A percentile compares a stretch with the other conserved stretches of the same genome.
phyloP scores from a whole-genome alignment of 2,797 vertebrate genomes.

The Gymnodraco acuticeps region DNA sequence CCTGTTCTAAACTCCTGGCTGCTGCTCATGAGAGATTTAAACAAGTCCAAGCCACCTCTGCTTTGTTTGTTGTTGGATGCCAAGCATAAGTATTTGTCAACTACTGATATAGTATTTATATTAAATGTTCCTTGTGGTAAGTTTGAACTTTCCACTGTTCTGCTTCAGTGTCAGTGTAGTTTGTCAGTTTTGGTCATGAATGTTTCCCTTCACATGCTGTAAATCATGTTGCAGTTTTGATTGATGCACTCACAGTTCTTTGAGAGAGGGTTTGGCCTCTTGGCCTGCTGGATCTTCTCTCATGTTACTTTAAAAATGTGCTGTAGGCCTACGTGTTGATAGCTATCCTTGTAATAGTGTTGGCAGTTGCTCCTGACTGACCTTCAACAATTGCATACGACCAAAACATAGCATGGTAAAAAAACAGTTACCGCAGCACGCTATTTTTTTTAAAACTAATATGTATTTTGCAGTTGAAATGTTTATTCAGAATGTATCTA shows the following conservation, averaged over 20 bases:
- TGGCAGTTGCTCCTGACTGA: neutral
- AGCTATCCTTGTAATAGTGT: neutral
- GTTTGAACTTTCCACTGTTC: neutral
- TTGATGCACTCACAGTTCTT: neutral
- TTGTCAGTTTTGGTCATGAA: neutral
- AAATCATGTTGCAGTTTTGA: slow-evolving; percentile 14
- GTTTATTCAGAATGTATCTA: neutral
- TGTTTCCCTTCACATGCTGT: neutral
- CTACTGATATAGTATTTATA: neutral
- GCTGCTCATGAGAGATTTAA: slow-evolving; percentile 3
- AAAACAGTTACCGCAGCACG: neutral
- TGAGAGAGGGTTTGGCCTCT: neutral
- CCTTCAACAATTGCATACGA: neutral
- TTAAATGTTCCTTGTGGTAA: neutral
- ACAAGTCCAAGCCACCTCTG: slow-evolving; percentile 11
- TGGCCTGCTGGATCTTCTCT: neutral
- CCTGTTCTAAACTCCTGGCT: neutral
- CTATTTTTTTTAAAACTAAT: neutral
- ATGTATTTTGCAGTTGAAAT: neutral
- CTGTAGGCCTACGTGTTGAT: neutral
- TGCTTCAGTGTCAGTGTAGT: neutral
- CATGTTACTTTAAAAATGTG: neutral
- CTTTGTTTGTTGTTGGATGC: neutral
- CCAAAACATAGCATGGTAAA: neutral
- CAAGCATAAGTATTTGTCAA: slow-evolving; percentile 9